Conservation (phyloP, 2,797 vertebrate species). For the Oryzias dopingdopingensis region DNA sequence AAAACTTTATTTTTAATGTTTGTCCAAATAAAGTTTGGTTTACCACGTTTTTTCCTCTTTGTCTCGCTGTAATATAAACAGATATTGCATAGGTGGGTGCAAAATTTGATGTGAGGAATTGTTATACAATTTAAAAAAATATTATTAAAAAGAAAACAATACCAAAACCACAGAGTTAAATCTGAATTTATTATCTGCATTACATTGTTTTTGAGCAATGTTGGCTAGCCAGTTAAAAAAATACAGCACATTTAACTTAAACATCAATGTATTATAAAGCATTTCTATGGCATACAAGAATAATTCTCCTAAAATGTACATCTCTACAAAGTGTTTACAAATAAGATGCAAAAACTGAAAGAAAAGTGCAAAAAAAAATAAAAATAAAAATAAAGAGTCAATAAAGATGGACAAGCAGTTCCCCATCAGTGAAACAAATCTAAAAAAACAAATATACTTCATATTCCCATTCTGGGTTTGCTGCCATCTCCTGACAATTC, state of each 20-base stretch:
- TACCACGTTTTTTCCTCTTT: too few species aligned
- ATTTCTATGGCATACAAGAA: slow-evolving; percentile 77
- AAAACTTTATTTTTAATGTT: too few species aligned
- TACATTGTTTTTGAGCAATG: slow-evolving; percentile 74
- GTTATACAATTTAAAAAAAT: too few species aligned
- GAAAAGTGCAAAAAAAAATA: slow-evolving; percentile 75
- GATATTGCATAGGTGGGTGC: too few species aligned
- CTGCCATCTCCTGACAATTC: slow-evolving; percentile 46
- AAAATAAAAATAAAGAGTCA: slow-evolving; percentile 54
- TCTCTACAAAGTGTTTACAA: slow-evolving; percentile 83
- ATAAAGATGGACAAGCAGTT: slow-evolving; percentile 60
- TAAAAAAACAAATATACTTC: slow-evolving; percentile 69
- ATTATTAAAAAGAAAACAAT: too few species aligned
- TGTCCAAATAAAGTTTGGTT: too few species aligned
- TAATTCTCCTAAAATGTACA: slow-evolving; percentile 81
- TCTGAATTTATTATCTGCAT: slow-evolving; percentile 77
- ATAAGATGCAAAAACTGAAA: slow-evolving; percentile 67
- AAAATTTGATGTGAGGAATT: too few species aligned
- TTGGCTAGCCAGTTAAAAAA: slow-evolving; percentile 80
- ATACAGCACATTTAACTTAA: slow-evolving; percentile 80
- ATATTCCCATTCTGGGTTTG: slow-evolving; percentile 63
- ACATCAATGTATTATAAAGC: slow-evolving; percentile 75
- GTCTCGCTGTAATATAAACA: neutral
- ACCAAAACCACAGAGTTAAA: slow-evolving; percentile 45
- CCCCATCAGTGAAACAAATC: slow-evolving; percentile 72